Base-by-base conservation (phyloP, 2,888 invertebrate genomes). In the Eupsilia transversa region DNA sequence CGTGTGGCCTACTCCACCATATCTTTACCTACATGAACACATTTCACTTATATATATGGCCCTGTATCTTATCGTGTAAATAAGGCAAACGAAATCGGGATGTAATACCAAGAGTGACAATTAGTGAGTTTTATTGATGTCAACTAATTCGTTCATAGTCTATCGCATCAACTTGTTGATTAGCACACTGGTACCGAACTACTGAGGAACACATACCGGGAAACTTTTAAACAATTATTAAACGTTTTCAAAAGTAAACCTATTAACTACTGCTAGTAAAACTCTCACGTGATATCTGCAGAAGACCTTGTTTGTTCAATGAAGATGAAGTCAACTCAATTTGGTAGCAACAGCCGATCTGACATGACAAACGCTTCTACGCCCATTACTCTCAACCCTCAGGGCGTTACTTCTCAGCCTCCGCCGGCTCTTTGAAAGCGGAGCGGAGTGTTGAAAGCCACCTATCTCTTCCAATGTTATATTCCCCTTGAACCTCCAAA, bases 91-190 rank as follows among this genome's bases (percentile, higher is more conserved):
- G 3, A n/a, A n/a, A 52, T 52, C n/a, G 49, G 3, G n/a, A 52
- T n/a, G n/a, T 52, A 10, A 30, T 6, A 38, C 49, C 6, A 30
- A 64, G 49, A 64, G 17, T 65, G 43, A 7, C 27, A 23, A 41
- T 38, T 17, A 65, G 43, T 30, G 12, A 63, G 5, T 41, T 14
- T 10, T 33, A 46, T 52, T 23, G 20, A 27, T 35, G 41, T 6
- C 5, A 52, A 41, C 7, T 41, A 66, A 65, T 56, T 33, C 27
- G 67, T 33, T 49, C 6, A 46, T n/a, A 46, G 33, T 61, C 17
- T 52, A 33, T 43, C 63, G 38, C 33, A 33, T 33, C 38, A 27
- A 64, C 64, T 35, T 17, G 56, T 64, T 72, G 61, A 61, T 30
- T 0, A 0, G 33, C 52, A 38, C 35, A 2, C 41, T 27, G 61